These are phyloP conservation scores for Sinosuthora webbiana DNA, from an alignment of 2,113 vertebrate genomes.

Conservation along the genomic window DNA sequence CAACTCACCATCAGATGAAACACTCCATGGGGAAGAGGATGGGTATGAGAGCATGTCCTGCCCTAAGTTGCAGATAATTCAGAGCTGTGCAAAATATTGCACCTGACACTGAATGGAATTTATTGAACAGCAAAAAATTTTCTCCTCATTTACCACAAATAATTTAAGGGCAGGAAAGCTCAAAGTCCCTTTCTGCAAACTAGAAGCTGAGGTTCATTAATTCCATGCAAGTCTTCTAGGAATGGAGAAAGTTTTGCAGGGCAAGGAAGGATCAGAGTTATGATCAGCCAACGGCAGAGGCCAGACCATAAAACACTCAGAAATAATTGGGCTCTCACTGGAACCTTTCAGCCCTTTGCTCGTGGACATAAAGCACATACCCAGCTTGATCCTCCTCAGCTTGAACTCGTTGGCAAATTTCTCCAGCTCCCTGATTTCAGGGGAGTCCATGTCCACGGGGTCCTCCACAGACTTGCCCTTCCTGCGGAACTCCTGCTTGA, in stretches of 20 bases:
- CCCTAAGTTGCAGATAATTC: background rate
- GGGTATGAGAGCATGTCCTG: background rate
- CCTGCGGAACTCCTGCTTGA: constrained; percentile 88
- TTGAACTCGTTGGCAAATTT: constrained; percentile 98
- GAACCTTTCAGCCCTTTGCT: background rate
- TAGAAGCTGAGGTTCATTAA: background rate
- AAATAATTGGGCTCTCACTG: background rate
- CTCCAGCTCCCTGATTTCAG: constrained; percentile 94
- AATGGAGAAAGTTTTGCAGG: background rate
- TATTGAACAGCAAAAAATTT: background rate
- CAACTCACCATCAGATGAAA: background rate
- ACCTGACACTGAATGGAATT: background rate
- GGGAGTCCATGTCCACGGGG: constrained; percentile 89
- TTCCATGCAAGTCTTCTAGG: background rate
- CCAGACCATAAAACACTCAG: background rate
- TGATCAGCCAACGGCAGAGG: background rate
- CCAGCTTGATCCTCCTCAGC: constrained; percentile 93
- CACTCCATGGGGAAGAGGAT: background rate
- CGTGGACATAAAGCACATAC: constrained; percentile 56
- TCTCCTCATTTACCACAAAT: background rate
- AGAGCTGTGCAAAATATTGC: background rate
- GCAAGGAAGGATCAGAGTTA: background rate
- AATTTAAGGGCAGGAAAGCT: background rate
- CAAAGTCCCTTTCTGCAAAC: background rate
- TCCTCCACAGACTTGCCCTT: constrained; percentile 86